phyloP scores from a whole-genome alignment of 2,888 invertebrate species.

The Athrips mouffetella region DNA sequence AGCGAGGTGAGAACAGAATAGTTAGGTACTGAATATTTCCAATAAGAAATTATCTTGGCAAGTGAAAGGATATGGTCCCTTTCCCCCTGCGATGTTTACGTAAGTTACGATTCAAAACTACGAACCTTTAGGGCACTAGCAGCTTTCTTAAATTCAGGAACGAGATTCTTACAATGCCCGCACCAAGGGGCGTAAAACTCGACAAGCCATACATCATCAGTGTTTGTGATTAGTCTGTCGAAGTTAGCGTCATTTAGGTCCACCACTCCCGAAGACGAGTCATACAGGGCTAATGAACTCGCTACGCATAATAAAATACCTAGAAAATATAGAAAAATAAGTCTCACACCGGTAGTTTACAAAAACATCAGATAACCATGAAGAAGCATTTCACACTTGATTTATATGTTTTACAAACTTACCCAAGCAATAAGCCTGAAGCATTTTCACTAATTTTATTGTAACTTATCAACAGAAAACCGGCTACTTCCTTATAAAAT shows the following conservation, averaged over 20 bases:
- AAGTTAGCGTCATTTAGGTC: conserved; percentile 93
- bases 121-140: conserved; percentile 92
- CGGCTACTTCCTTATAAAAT: conserved; percentile 36
- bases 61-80: too few species aligned
- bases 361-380: conserved; percentile 22
- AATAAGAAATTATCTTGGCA: too few species aligned
- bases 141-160: conserved; percentile 95
- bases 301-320: conserved; percentile 58
- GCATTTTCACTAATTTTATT: conserved; percentile 49
- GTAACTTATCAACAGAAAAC: conserved; percentile 34
- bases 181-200: conserved; percentile 99
- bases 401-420: conserved; percentile 54
- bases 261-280: conserved; percentile 86
- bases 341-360: conserved; percentile 35
- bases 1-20: too few species aligned
- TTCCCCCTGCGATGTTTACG: background rate
- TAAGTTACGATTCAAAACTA: background rate
- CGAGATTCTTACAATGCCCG: conserved; percentile 92
- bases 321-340: conserved; percentile 34
- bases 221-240: conserved; percentile 87
- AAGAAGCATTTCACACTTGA: conserved; percentile 36
- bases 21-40: too few species aligned
- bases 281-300: conserved; percentile 77
- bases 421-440: conserved; percentile 53
- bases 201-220: conserved; percentile 95